A percentile compares a stretch with the other conserved stretches of the same genome.
phyloP scores from a whole-genome alignment of 2,113 vertebrate genomes.

The Aplodontia rufa region DNA sequence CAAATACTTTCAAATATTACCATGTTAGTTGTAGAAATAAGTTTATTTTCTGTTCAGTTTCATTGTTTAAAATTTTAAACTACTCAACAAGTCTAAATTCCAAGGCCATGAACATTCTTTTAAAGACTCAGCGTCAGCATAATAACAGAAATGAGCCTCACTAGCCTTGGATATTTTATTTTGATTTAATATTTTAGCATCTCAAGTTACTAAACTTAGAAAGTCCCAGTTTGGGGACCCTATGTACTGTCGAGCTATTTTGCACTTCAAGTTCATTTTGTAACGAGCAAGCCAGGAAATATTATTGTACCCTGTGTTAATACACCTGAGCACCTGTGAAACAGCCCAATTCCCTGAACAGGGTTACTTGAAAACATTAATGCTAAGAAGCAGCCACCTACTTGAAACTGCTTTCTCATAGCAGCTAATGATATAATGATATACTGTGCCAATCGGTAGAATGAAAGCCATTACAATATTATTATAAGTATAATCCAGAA shows the following conservation, averaged over 20 bases:
- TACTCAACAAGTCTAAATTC: slow-evolving; percentile 6
- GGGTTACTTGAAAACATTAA: slow-evolving; percentile 53
- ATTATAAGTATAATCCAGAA: slow-evolving; percentile 57
- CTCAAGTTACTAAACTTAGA: slow-evolving; percentile 35
- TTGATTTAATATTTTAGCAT: slow-evolving; percentile 5
- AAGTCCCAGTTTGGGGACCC: not conserved
- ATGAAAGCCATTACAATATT: slow-evolving; percentile 69
- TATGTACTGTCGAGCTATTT: slow-evolving; percentile 64
- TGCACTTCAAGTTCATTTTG: not conserved
- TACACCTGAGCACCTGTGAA: slow-evolving; percentile 68
- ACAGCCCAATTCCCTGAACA: slow-evolving; percentile 56
- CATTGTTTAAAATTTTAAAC: slow-evolving; percentile 14
- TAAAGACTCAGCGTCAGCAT: not conserved
- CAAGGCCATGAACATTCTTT: not conserved
- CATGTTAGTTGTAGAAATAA: not conserved
- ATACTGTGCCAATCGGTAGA: slow-evolving; percentile 59
- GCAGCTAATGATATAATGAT: slow-evolving; percentile 77
- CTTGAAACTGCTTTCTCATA: slow-evolving; percentile 61
- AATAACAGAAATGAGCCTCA: not conserved
- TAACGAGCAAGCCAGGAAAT: slow-evolving; percentile 65
- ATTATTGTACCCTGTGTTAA: slow-evolving; percentile 41
- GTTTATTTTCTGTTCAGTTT: slow-evolving; percentile 5
- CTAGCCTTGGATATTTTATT: not conserved
- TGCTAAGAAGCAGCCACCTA: slow-evolving; percentile 47
- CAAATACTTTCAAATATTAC: not conserved